Conservation (phyloP, 2,888 invertebrate genomes). For the Euplexia lucipara region DNA sequence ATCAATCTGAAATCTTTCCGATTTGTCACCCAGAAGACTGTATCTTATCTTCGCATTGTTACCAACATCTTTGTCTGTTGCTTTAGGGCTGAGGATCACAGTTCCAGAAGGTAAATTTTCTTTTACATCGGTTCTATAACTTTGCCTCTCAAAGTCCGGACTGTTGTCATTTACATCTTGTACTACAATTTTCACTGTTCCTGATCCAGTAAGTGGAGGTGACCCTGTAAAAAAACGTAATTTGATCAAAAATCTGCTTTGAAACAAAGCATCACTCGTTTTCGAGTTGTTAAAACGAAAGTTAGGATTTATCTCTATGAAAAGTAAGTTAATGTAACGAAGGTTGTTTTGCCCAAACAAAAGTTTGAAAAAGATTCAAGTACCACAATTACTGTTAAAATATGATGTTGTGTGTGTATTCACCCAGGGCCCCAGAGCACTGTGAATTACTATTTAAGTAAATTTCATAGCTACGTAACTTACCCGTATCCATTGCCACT, state of each 20-base stretch:
- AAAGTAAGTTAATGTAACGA: neutral
- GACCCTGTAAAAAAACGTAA: slow-evolving; percentile 92
- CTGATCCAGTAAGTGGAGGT: slow-evolving; percentile 97
- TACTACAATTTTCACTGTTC: slow-evolving; percentile 96
- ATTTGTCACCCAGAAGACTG: slow-evolving; percentile 95
- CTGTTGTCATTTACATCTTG: slow-evolving; percentile 98
- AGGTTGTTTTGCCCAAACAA: neutral
- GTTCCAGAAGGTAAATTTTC: slow-evolving; percentile 96
- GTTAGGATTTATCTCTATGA: neutral
- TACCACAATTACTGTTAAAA: neutral
- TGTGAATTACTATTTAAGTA: slow-evolving; percentile 4
- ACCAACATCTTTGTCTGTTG: slow-evolving; percentile 95
- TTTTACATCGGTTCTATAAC: slow-evolving; percentile 94
- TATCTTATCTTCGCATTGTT: slow-evolving; percentile 97
- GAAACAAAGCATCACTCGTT: neutral
- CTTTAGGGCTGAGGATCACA: slow-evolving; percentile 94
- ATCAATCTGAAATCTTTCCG: slow-evolving; percentile 95
- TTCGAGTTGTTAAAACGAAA: neutral
- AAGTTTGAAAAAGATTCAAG: neutral
- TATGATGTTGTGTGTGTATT: neutral
- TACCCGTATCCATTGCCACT: slow-evolving; percentile 98
- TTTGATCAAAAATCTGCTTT: neutral
- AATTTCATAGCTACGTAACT: slow-evolving; percentile 24
- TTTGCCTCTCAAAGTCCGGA: slow-evolving; percentile 96
- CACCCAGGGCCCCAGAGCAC: neutral